Evolutionary conservation across 2,113 vertebrate genomes (phyloP).

Genomic region (Poeciliopsis prolifica): DNA sequence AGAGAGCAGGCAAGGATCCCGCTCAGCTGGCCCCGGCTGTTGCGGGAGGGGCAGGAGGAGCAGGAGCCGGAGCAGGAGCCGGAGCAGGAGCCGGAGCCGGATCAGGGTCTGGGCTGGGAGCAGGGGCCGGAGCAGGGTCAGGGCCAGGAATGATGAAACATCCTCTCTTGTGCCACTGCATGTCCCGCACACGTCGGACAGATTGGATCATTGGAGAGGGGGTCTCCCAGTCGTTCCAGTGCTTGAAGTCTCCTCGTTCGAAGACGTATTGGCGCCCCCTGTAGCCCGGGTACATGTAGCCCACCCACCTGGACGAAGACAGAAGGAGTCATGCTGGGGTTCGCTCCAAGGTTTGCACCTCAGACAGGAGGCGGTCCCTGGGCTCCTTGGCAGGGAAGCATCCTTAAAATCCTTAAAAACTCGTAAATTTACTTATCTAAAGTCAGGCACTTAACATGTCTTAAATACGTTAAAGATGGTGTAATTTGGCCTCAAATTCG

Average conservation of each 20-base stretch:
- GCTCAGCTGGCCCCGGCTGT: slow-evolving; percentile 84
- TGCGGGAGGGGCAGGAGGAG: slow-evolving; percentile 73
- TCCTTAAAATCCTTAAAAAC: too few relatives aligned
- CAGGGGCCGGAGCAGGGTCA: slow-evolving; percentile 40
- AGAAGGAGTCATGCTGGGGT: neutral
- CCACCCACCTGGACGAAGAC: slow-evolving; percentile 87
- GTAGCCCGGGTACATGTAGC: slow-evolving; percentile 92
- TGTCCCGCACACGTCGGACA: slow-evolving; percentile 88
- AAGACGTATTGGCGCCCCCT: slow-evolving; percentile 91
- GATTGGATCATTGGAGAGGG: slow-evolving; percentile 90
- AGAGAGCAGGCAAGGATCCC: slow-evolving; percentile 3
- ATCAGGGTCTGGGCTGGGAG: slow-evolving; percentile 47
- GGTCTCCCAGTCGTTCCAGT: slow-evolving; percentile 95
- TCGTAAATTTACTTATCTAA: too few relatives aligned
- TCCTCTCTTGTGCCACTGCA: slow-evolving; percentile 92
- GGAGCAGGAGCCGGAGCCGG: slow-evolving; percentile 48
- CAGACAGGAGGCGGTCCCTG: too few relatives aligned
- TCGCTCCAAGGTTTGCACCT: neutral
- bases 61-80: slow-evolving; percentile 71
- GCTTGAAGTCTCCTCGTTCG: slow-evolving; percentile 89
- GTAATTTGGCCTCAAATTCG: too few relatives aligned
- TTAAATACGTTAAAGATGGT: too few relatives aligned
- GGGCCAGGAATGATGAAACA: slow-evolving; percentile 72
- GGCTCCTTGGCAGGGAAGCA: too few relatives aligned
- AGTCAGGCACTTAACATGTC: too few relatives aligned